phyloP scores from a whole-genome alignment of 2,888 invertebrate genomes.

The Rhynchonema sp. region DNA sequence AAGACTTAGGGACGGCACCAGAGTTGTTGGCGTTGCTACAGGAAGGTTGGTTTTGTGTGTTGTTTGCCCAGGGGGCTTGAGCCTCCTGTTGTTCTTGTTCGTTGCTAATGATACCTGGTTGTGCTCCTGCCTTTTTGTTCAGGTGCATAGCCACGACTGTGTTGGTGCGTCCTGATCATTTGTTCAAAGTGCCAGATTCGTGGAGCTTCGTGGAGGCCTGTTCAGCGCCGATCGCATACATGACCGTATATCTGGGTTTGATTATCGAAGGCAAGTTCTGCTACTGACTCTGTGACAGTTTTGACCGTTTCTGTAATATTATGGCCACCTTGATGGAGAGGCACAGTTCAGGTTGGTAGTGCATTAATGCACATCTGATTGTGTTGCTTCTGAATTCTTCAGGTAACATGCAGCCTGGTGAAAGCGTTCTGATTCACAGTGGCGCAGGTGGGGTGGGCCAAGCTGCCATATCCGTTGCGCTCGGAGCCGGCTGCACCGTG shows the following conservation, averaged over 20 bases:
- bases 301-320: too few species aligned
- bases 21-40: slow-evolving; percentile 66
- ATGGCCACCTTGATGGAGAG: too few species aligned
- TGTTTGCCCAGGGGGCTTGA: too few species aligned
- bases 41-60: too few species aligned
- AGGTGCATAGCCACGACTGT: neutral
- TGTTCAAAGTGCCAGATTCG: neutral
- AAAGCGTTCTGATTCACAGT: neutral
- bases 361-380: too few species aligned
- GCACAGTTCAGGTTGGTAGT: too few species aligned
- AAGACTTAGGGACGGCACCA: slow-evolving; percentile 37
- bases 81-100: neutral
- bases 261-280: too few species aligned
- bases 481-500: slow-evolving; percentile 6
- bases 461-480: neutral
- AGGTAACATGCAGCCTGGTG: neutral
- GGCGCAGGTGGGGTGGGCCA: neutral
- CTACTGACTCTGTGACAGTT: too few species aligned
- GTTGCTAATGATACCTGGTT: too few species aligned
- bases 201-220: neutral
- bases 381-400: too few species aligned
- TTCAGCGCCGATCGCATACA: neutral
- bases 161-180: neutral
- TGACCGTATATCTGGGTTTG: neutral
- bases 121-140: too few species aligned